phyloP scores from a whole-genome alignment of 1,140 invertebrate species.

The Heliconius hewitsoni region DNA sequence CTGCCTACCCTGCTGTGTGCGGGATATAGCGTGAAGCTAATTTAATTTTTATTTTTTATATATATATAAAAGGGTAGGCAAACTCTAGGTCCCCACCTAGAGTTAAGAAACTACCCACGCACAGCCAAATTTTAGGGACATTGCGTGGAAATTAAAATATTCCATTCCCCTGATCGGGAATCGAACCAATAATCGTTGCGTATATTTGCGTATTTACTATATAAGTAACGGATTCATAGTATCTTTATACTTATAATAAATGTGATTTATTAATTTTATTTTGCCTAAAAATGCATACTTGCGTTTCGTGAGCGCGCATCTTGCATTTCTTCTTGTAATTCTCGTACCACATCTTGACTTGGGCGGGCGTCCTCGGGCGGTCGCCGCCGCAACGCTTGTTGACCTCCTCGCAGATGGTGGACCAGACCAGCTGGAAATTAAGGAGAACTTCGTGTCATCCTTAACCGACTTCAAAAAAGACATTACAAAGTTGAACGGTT shows the following conservation, averaged over 20 bases:
- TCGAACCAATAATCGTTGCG: too few species aligned
- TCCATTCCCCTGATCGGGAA: too few species aligned
- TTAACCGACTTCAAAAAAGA: too few species aligned
- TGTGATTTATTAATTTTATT: too few species aligned
- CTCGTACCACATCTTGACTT: constrained; percentile 82
- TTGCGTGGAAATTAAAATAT: not conserved
- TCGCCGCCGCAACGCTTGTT: constrained; percentile 78
- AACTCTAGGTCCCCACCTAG: too few species aligned
- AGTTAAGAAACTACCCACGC: not conserved
- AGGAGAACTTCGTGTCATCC: not conserved
- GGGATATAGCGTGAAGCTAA: too few species aligned
- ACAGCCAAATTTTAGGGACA: not conserved
- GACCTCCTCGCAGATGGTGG: constrained; percentile 79
- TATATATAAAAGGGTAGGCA: too few species aligned
- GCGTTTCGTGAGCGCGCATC: constrained; percentile 76
- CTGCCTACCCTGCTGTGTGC: too few species aligned
- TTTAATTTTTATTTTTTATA: too few species aligned
- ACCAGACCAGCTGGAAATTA: constrained; percentile 74
- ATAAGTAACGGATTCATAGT: too few species aligned
- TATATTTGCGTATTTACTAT: not conserved
- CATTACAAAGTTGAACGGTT: too few species aligned
- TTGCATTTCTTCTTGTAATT: constrained; percentile 82
- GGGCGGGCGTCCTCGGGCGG: constrained; percentile 76
- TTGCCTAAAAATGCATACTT: constrained; percentile 42
- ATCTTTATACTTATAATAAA: too few species aligned